Percentiles rank a stretch among this genome's conserved stretches.
Evolutionary conservation across 2,888 invertebrate species (phyloP).

Genomic region (Selenia dentaria): DNA sequence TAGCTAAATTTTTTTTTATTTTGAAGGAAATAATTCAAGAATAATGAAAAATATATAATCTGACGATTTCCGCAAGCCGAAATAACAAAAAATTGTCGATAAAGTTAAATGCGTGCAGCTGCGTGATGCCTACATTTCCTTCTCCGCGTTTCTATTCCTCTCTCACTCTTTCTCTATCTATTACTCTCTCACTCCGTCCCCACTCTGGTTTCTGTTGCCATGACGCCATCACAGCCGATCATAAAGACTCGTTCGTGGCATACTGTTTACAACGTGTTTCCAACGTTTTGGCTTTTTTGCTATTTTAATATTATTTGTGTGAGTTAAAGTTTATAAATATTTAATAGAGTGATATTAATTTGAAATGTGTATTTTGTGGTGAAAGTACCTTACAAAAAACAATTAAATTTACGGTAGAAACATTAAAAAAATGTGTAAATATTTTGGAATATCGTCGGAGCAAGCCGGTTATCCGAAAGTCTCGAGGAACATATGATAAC

Average conservation of each 20-base stretch:
- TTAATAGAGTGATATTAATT: conserved; percentile 29
- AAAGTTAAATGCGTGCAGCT: too few species aligned
- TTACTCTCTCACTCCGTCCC: conserved; percentile 22
- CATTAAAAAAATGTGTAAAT: conserved; percentile 31
- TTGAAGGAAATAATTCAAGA: too few species aligned
- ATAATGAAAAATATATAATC: too few species aligned
- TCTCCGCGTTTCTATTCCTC: too few species aligned
- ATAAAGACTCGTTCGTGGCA: conserved; percentile 3
- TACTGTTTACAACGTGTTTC: conserved; percentile 1
- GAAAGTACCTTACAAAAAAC: conserved; percentile 24
- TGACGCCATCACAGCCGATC: conserved; percentile 3
- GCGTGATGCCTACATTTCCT: too few species aligned
- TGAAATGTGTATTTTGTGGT: conserved; percentile 27
- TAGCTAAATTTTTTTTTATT: too few species aligned
- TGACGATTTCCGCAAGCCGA: too few species aligned
- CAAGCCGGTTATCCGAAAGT: conserved; percentile 34
- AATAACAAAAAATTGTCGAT: too few species aligned
- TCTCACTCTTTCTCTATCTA: too few species aligned
- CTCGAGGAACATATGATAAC: conserved; percentile 15
- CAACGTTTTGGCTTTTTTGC: neutral
- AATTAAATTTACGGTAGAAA: conserved; percentile 30
- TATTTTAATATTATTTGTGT: conserved; percentile 25
- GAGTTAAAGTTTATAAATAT: conserved; percentile 27
- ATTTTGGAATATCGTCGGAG: conserved; percentile 35
- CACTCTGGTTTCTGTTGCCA: conserved; percentile 16